Conservation (phyloP, 2,113 vertebrate species). For the Circaetus cinerascens region DNA sequence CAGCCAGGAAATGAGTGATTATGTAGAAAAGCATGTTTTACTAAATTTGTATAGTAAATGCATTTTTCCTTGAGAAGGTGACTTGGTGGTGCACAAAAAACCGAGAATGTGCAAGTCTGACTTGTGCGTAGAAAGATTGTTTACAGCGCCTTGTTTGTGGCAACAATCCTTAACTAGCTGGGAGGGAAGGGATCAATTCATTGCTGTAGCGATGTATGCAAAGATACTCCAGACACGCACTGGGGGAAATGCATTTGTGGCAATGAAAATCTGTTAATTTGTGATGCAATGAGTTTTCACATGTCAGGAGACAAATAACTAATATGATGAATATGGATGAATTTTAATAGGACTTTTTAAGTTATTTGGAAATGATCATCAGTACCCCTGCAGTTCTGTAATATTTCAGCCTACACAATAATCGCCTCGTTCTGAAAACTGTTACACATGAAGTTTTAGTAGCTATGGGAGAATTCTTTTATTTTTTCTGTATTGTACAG, state of each 20-base stretch:
- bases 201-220: neutral
- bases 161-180: neutral
- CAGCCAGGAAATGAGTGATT: neutral
- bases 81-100: neutral
- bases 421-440: neutral
- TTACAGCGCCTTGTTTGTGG: neutral
- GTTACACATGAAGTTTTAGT: neutral
- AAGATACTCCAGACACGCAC: neutral
- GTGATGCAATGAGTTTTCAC: neutral
- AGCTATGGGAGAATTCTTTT: neutral
- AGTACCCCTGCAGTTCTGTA: neutral
- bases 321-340: neutral
- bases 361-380: neutral
- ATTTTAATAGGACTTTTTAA: neutral
- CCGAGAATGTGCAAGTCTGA: fast-evolving
- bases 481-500: neutral
- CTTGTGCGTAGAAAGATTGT: fast-evolving
- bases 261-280: neutral
- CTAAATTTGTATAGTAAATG: neutral
- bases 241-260: neutral
- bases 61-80: neutral
- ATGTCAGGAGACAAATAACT: neutral
- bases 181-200: neutral
- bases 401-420: neutral
- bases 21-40: neutral